These are phyloP conservation scores for Bufo gargarizans DNA, from an alignment of 2,113 vertebrate species.

Conservation along the genomic window DNA sequence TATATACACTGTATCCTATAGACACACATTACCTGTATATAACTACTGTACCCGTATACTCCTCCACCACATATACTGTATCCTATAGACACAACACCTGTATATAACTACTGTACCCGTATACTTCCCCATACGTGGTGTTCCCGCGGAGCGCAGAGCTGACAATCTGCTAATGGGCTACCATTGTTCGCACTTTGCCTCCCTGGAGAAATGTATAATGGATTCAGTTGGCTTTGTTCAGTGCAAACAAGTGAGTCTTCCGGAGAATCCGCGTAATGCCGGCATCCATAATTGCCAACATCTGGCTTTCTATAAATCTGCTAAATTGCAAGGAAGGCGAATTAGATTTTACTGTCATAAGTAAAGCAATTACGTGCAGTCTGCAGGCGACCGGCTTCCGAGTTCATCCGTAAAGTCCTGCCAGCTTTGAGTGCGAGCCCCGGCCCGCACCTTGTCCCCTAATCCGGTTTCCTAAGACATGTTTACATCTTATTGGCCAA, in stretches of 20 bases:
- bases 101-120: too few species aligned
- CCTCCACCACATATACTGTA: too few species aligned
- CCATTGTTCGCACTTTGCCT: constrained; percentile 59
- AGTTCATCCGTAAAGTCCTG: constrained; percentile 69
- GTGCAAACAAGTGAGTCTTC: constrained; percentile 72
- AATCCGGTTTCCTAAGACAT: background rate
- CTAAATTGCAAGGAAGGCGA: constrained; percentile 75
- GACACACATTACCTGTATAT: too few species aligned
- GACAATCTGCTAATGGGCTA: constrained; percentile 50
- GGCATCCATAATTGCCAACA: constrained; percentile 78
- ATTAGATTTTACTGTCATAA: constrained; percentile 74
- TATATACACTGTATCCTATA: too few species aligned
- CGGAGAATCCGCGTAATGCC: constrained; percentile 75
- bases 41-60: too few species aligned
- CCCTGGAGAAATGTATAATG: constrained; percentile 67
- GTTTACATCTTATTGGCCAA: background rate
- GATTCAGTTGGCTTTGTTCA: constrained; percentile 73
- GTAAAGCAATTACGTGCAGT: constrained; percentile 75
- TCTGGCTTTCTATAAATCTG: constrained; percentile 81
- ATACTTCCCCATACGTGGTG: background rate
- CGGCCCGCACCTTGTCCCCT: constrained; percentile 45
- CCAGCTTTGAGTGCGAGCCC: constrained; percentile 61
- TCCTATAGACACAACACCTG: too few species aligned
- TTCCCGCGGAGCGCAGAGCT: background rate
- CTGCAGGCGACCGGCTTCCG: constrained; percentile 66